Evolutionary conservation across 1,140 invertebrate genomes (phyloP), one percentile per base, ranked within the genome.

Genomic region (Tetramorium alpestre): DNA sequence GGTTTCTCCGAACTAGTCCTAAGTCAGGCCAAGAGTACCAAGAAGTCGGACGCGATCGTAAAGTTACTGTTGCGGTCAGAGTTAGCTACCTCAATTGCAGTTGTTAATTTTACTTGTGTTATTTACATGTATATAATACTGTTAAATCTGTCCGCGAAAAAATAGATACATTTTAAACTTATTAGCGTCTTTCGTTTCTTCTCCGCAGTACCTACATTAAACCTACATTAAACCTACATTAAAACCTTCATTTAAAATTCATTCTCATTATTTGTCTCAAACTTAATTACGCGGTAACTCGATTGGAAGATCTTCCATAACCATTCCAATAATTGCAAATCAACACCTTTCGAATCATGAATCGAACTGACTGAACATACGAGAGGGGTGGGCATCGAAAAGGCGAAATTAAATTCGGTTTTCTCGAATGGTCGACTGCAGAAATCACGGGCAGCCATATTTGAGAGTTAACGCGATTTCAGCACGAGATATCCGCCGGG

Each of bases 381-480:
- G 16, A 51, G 47, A 54, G 51, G n/a, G 13, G 18, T n/a, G 41
- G 41, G 25, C 16, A 25, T 62, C 69, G 54, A 84, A 75, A 47
- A 11, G 38, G 8, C 16, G 28, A 75, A 85, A 85, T 77, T 85
- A 78, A 47, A 85, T 85, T 85, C 47, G 33, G 38, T 78, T 78
- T 85, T 47, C 58, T 44, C 47, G 64, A 69, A 28, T 49, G 67
- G 44, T 65, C 65, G 47, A 77, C 65, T 72, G 56, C 25, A 70
- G 70, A 67, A 86, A 88, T 77, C 72, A 49, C 76, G 54, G 41
- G n/a, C 64, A n/a, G 28, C 62, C 86, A 47, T 69, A 72, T 64
- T 56, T 51, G 51, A 72, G 72, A 87, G 72, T 67, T 77, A 90
- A 90, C 87, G 73, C 82, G 87, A 90, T 88, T 88, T 87, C 60